These are phyloP conservation scores for Sarcophaga peregrina DNA, from an alignment of 1,140 invertebrate genomes.

Conservation along the genomic window DNA sequence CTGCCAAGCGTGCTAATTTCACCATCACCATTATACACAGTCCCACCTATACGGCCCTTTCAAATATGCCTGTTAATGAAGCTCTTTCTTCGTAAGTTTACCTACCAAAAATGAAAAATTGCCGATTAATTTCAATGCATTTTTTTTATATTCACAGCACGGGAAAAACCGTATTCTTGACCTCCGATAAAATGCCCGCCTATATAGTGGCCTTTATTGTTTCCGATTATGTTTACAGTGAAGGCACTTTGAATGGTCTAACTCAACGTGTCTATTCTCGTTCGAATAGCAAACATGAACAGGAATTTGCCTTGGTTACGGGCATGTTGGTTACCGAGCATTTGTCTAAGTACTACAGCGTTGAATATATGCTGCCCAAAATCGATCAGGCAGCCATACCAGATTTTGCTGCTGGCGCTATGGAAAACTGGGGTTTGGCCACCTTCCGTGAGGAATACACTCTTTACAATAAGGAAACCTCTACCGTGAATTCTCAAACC, in stretches of 20 bases:
- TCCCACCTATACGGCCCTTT: slow-evolving; percentile 73
- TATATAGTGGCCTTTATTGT: slow-evolving; percentile 64
- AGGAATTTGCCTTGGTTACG: slow-evolving; percentile 59
- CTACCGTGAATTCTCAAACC: slow-evolving; percentile 66
- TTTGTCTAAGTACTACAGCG: slow-evolving; percentile 55
- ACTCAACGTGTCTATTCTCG: slow-evolving; percentile 59
- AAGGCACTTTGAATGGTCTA: slow-evolving; percentile 60
- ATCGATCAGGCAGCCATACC: slow-evolving; percentile 62
- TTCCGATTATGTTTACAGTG: slow-evolving; percentile 69
- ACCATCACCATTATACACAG: slow-evolving; percentile 73
- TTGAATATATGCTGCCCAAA: slow-evolving; percentile 58
- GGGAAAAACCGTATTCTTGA: slow-evolving; percentile 54
- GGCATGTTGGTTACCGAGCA: slow-evolving; percentile 58
- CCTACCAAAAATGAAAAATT: neutral
- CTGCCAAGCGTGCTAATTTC: slow-evolving; percentile 83
- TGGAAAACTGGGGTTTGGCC: slow-evolving; percentile 65
- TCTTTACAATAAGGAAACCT: slow-evolving; percentile 56
- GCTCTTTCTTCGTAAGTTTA: slow-evolving; percentile 46
- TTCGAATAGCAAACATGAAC: slow-evolving; percentile 56
- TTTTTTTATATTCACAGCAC: slow-evolving; percentile 44
- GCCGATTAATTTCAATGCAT: neutral
- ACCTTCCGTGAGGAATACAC: slow-evolving; percentile 63
- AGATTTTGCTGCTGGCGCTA: slow-evolving; percentile 63
- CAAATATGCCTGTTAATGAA: slow-evolving; percentile 76
- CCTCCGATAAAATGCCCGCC: slow-evolving; percentile 54